Percentiles rank a stretch among this genome's conserved stretches.
These are phyloP conservation scores for Nestor notabilis DNA, from an alignment of 2,113 vertebrate genomes.

Conservation along the genomic window DNA sequence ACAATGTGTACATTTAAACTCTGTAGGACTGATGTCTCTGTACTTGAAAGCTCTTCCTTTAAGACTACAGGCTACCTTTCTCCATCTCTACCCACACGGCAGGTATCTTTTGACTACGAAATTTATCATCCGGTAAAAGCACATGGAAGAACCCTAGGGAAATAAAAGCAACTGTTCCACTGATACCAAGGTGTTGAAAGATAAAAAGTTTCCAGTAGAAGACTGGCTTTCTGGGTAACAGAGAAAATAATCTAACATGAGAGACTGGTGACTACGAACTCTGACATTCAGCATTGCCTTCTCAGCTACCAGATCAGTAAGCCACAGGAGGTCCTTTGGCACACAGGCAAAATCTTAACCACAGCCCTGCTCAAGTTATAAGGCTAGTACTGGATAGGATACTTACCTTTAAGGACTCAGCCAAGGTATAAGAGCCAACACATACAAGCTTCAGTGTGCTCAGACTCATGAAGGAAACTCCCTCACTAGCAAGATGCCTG, in stretches of 20 bases:
- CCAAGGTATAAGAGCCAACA: not conserved
- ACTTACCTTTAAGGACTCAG: not conserved
- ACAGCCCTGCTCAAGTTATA: not conserved
- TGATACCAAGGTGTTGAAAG: not conserved
- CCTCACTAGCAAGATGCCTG: not conserved
- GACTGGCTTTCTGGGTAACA: not conserved
- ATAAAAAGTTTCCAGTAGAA: not conserved
- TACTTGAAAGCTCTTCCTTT: not conserved
- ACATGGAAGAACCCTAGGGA: not conserved
- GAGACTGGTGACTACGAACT: not conserved
- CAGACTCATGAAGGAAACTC: not conserved
- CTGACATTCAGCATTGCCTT: not conserved
- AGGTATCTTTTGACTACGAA: not conserved
- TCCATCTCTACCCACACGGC: not conserved
- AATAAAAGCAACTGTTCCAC: not conserved
- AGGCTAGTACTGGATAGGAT: not conserved
- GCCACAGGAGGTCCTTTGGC: not conserved
- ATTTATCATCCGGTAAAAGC: not conserved
- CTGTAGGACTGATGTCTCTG: not conserved
- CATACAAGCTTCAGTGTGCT: not conserved
- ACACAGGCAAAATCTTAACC: not conserved
- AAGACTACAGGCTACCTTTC: not conserved
- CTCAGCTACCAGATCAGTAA: not conserved
- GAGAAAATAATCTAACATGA: not conserved
- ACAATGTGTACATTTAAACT: not conserved